Conservation (phyloP, 2,888 invertebrate species). For the Tachina lurida region DNA sequence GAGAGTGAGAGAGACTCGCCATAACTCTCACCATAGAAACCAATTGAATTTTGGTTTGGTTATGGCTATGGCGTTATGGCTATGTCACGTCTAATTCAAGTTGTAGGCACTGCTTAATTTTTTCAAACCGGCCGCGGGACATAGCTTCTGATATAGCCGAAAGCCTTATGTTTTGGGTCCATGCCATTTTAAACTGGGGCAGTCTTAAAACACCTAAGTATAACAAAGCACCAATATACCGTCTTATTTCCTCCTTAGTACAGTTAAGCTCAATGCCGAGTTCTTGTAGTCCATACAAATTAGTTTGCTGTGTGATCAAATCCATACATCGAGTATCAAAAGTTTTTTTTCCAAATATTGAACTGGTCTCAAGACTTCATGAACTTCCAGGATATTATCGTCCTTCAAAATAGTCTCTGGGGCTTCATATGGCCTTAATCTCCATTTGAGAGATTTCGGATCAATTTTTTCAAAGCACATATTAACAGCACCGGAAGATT, state of each 20-base stretch:
- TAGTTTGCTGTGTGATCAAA: background rate
- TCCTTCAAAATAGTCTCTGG: conserved; percentile 1
- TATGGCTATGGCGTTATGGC: no score
- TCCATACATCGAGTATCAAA: conserved; percentile 4
- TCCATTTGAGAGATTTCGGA: conserved; percentile 52
- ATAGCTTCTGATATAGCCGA: conserved; percentile 43
- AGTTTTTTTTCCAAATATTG: conserved; percentile 16
- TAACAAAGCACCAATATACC: conserved; percentile 46
- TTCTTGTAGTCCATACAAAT: conserved; percentile 56
- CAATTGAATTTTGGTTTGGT: no score
- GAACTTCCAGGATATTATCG: conserved; percentile 41
- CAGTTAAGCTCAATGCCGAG: conserved; percentile 20
- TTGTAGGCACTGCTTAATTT: conserved; percentile 64
- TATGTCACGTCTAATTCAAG: no score
- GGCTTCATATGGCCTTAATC: conserved; percentile 44
- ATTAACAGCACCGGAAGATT: conserved; percentile 44
- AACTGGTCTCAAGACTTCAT: conserved; percentile 45
- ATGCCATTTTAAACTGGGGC: conserved; percentile 61
- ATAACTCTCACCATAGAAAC: no score
- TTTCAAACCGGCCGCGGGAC: conserved; percentile 55
- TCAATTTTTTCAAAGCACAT: conserved; percentile 63
- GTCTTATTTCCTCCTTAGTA: background rate
- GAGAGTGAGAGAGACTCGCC: no score
- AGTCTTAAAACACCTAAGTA: conserved; percentile 63
- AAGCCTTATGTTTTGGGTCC: conserved; percentile 58